These are phyloP conservation scores for Bagarius yarrelli DNA, from an alignment of 2,113 vertebrate species.

Conservation along the genomic window DNA sequence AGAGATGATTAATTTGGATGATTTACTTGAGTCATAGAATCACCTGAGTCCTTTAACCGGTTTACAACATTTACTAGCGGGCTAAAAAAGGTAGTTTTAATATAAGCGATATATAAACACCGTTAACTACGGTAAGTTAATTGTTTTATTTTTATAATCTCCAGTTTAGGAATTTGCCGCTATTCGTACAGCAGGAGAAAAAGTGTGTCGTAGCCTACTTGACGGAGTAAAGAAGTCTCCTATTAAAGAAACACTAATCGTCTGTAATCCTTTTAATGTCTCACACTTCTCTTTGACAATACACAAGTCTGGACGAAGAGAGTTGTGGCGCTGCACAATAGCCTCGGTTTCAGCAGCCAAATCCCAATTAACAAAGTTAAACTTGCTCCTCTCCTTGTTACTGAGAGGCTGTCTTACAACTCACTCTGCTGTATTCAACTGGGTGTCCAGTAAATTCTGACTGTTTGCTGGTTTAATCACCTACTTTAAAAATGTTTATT, in stretches of 20 bases:
- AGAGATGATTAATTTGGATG: neutral
- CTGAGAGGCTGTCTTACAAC: neutral
- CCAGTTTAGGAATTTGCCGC: neutral
- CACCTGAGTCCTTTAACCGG: neutral
- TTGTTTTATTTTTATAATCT: too few species aligned
- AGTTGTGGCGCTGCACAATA: slow-evolving; percentile 46
- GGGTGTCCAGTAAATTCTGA: neutral
- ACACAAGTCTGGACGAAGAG: slow-evolving; percentile 63
- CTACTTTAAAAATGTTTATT: neutral
- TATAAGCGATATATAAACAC: neutral
- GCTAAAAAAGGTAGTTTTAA: neutral
- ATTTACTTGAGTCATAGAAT: neutral
- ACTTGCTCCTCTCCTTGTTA: slow-evolving; percentile 21
- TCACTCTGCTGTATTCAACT: neutral
- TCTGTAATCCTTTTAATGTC: slow-evolving; percentile 78
- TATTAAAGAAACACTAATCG: slow-evolving; percentile 65
- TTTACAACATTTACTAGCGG: neutral
- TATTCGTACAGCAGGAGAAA: neutral
- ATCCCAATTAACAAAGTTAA: slow-evolving; percentile 46
- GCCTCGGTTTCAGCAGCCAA: slow-evolving; percentile 43
- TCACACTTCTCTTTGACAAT: slow-evolving; percentile 69
- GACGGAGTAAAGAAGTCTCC: slow-evolving; percentile 28
- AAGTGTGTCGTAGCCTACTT: slow-evolving; percentile 18
- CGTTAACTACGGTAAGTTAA: too few species aligned
- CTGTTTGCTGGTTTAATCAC: neutral